Conservation (phyloP, 2,888 invertebrate species). For the Rotaria magnacalcarata region DNA sequence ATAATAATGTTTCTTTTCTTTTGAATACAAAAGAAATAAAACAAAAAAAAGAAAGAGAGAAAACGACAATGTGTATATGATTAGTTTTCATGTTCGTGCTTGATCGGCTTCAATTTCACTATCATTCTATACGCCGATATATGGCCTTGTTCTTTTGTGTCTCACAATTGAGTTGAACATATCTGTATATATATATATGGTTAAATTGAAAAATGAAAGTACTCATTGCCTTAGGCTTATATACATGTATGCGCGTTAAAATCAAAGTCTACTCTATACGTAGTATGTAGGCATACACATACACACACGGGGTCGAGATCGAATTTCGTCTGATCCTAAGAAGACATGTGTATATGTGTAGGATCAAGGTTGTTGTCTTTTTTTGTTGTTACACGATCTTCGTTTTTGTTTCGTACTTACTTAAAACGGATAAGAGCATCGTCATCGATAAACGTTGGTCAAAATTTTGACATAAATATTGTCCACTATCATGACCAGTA, state of each 20-base stretch:
- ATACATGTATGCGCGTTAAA: background rate
- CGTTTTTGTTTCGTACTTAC: background rate
- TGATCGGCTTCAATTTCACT: constrained; percentile 29
- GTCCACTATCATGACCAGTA: constrained; percentile 30
- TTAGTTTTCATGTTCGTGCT: constrained; percentile 15
- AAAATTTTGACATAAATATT: constrained; percentile 35
- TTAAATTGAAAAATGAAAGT: constrained; percentile 29
- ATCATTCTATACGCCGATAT: constrained; percentile 17
- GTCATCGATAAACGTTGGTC: constrained; percentile 21
- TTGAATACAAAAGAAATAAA: background rate
- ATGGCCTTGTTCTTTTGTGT: constrained; percentile 22
- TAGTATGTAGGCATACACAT: background rate
- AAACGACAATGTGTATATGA: constrained; percentile 12
- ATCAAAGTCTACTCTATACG: background rate
- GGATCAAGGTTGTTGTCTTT: background rate
- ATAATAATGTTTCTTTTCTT: constrained; percentile 29
- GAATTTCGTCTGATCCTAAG: constrained; percentile 29
- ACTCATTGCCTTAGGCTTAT: constrained; percentile 17
- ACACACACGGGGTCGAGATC: background rate
- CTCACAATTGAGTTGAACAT: constrained; percentile 31
- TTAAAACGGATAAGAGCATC: constrained; percentile 2
- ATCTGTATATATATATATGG: background rate
- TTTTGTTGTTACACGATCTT: constrained; percentile 10
- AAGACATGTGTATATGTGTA: constrained; percentile 10
- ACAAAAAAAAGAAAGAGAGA: background rate